These are phyloP conservation scores for Leptopterna dolabrata DNA, from an alignment of 2,888 invertebrate genomes.

Conservation along the genomic window DNA sequence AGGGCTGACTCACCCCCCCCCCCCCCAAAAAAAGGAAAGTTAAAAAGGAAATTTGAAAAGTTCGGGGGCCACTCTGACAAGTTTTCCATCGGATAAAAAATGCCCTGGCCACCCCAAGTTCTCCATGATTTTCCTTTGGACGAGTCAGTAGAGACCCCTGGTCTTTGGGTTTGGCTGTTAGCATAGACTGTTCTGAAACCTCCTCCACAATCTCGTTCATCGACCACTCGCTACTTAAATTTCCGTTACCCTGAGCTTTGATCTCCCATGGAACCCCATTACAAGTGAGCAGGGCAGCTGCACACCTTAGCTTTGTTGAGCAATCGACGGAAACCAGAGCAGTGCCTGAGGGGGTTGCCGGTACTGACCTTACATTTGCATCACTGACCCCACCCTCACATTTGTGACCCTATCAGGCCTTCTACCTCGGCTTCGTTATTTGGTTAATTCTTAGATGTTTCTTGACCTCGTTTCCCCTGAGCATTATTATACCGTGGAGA, in stretches of 20 bases:
- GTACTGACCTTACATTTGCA: not conserved
- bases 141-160: too few relatives aligned
- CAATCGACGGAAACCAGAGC: not conserved
- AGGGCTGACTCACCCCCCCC: too few relatives aligned
- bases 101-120: too few relatives aligned
- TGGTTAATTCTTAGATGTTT: not conserved
- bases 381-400: slow-evolving; percentile 15
- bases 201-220: not conserved
- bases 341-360: not conserved
- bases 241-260: not conserved
- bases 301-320: not conserved
- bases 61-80: too few relatives aligned
- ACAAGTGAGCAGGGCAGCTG: not conserved
- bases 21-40: too few relatives aligned
- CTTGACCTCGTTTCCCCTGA: not conserved
- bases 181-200: too few relatives aligned
- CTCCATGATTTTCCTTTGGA: too few relatives aligned
- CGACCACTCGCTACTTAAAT: not conserved
- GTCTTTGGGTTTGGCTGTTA: too few relatives aligned
- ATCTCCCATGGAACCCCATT: not conserved
- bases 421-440: not conserved
- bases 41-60: too few relatives aligned
- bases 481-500: not conserved
- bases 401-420: not conserved
- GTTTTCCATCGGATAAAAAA: too few relatives aligned